Evolutionary conservation across 2,797 vertebrate genomes (phyloP).

Genomic region (Protosalanx chinensis): DNA sequence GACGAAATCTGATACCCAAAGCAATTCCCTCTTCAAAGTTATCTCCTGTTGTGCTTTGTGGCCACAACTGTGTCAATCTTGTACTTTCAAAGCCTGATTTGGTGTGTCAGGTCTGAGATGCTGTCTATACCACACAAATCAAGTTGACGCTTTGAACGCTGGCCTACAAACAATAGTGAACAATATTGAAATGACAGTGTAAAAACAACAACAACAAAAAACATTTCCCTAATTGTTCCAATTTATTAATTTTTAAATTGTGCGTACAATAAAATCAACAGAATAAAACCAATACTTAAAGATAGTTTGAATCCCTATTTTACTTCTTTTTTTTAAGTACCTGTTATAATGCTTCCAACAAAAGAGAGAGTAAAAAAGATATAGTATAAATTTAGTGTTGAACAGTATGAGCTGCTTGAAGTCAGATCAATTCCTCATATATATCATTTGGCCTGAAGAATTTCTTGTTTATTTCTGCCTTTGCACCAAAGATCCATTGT

Average conservation of each 20-base stretch:
- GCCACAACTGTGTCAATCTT: conserved; percentile 77
- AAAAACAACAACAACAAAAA: conserved; percentile 15
- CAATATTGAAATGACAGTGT: conserved; percentile 45
- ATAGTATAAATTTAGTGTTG: too few relatives aligned
- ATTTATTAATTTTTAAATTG: conserved; percentile 23
- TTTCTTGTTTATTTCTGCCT: too few relatives aligned
- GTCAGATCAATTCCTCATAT: too few relatives aligned
- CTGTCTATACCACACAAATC: conserved; percentile 62
- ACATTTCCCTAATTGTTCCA: conserved; percentile 45
- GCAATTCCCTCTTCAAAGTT: conserved; percentile 73
- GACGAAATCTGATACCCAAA: conserved; percentile 72
- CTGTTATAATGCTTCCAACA: neutral
- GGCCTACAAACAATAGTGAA: conserved; percentile 62
- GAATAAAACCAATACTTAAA: too few relatives aligned
- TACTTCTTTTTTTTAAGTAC: too few relatives aligned
- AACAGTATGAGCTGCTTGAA: too few relatives aligned
- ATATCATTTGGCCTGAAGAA: too few relatives aligned
- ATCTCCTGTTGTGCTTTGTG: conserved; percentile 75
- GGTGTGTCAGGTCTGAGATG: conserved; percentile 63
- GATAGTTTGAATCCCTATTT: too few relatives aligned
- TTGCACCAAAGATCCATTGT: neutral
- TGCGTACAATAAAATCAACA: neutral
- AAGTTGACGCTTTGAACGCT: conserved; percentile 61
- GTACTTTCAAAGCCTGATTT: conserved; percentile 71
- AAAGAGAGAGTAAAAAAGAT: neutral